Percentiles rank a stretch among this genome's conserved stretches.
Conservation (phyloP, 2,888 invertebrate species). For the Helleia helle region DNA sequence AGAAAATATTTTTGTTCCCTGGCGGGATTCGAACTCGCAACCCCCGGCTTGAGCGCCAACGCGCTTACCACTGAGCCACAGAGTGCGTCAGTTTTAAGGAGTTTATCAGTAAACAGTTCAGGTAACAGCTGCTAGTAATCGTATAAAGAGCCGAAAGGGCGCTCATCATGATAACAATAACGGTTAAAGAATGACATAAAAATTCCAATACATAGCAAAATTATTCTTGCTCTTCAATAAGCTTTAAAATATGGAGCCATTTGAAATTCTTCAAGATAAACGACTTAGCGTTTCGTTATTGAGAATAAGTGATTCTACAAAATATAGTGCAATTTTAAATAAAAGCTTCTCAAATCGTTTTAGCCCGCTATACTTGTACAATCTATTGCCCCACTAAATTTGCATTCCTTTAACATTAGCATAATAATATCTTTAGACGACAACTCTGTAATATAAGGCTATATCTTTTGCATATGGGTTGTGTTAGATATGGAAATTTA, state of each 20-base stretch:
- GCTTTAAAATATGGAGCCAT: conserved; percentile 1
- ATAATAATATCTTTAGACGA: conserved; percentile 58
- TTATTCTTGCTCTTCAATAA: not conserved
- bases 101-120: too few relatives aligned
- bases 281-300: conserved; percentile 1
- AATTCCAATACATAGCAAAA: not conserved
- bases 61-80: too few relatives aligned
- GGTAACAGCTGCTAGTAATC: too few relatives aligned
- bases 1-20: too few relatives aligned
- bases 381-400: conserved; percentile 57
- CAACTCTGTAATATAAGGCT: conserved; percentile 54
- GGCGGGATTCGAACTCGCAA: too few relatives aligned
- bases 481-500: conserved; percentile 50
- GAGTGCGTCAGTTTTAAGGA: too few relatives aligned
- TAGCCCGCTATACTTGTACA: conserved; percentile 41
- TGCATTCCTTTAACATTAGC: conserved; percentile 53
- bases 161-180: too few relatives aligned
- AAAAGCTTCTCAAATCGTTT: conserved; percentile 36
- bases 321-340: conserved; percentile 28
- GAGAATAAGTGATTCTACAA: conserved; percentile 3
- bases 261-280: conserved; percentile 2
- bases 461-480: conserved; percentile 37
- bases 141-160: too few relatives aligned
- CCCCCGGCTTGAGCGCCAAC: too few relatives aligned
- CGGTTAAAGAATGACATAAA: too few relatives aligned